Base-by-base conservation (phyloP, 2,888 invertebrate species). In the Microplitis manilae region DNA sequence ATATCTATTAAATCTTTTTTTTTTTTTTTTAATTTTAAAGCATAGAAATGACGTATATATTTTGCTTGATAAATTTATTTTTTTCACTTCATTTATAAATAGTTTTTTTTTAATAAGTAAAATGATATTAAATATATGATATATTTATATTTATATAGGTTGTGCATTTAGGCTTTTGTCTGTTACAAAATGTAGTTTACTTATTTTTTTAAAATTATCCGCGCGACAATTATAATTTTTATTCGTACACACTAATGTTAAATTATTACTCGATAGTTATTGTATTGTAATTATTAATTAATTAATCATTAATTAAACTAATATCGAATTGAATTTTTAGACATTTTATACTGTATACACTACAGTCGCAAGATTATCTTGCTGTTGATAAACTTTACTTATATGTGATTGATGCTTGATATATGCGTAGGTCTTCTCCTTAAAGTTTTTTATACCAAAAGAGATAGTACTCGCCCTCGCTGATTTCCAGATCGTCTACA, bases 361-460 rank as follows among this genome's bases (percentile, higher is more conserved):
- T 50, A 50, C 50, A 50, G 50, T 50, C 8, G 2, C 38, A 67
- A 38, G 39, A 38, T 67, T 38, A 64, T 62, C 62, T 62, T 62
- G 15, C 20, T 62, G n/a, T 62, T 62, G 62, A 17, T 62, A 62
- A 15, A 62, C 15, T 7, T 62, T 15, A 13, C 38, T 61, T 17
- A 59, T 50, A 7, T 30, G 30, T 30, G 30, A 30, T 30, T 30
- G 30, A 30, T 30, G 30, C 30, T 8, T 17, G 20, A 70, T 60
- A 9, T 20, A 13, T 9, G 20, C 1, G 1, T 17, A 39, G 9
- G 13, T 7, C n/a, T 64, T 7, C 68, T 68, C 40, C 83, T 90
- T 89, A 97, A 91, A 97, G 92, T 91, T 96, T 96, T 92, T 96
- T 96, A 91, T 96, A 97, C 97, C 96, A 97, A 91, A 96, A 97